Evolutionary conservation across 2,888 invertebrate genomes (phyloP).

Genomic region (Apotomis capreana): DNA sequence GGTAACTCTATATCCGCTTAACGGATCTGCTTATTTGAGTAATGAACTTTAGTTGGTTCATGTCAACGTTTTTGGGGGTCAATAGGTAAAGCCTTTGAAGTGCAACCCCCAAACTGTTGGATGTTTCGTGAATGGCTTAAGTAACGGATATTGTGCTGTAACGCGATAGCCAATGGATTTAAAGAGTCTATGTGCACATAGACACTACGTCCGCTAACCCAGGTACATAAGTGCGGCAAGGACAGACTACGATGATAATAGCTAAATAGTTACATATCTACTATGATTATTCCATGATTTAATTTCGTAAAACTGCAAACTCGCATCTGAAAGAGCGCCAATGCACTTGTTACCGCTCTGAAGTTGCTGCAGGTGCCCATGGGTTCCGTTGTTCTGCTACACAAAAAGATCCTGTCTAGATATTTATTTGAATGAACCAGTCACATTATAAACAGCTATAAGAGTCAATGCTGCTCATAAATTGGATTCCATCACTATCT

Average conservation of each 20-base stretch:
- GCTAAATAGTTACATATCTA: neutral
- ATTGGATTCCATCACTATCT: no score
- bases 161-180: conserved; percentile 67
- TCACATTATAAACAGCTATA: no score
- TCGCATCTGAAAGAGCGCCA: no score
- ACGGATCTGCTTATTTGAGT: conserved; percentile 71
- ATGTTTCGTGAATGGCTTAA: conserved; percentile 72
- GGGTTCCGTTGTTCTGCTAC: no score
- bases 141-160: conserved; percentile 75
- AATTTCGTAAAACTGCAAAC: no score
- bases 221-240: conserved; percentile 18
- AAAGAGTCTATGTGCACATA: conserved; percentile 63
- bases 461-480: no score
- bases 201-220: conserved; percentile 40
- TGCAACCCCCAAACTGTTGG: conserved; percentile 78
- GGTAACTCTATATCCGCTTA: conserved; percentile 72
- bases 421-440: no score
- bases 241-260: neutral
- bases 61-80: conserved; percentile 75
- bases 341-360: no score
- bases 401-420: no score
- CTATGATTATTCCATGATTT: no score
- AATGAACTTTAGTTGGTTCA: conserved; percentile 75
- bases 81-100: conserved; percentile 77
- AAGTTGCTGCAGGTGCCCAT: no score